Evolutionary conservation across 2,113 vertebrate genomes (phyloP), one percentile per base, ranked within the genome.

Genomic region (Cynocephalus volans): DNA sequence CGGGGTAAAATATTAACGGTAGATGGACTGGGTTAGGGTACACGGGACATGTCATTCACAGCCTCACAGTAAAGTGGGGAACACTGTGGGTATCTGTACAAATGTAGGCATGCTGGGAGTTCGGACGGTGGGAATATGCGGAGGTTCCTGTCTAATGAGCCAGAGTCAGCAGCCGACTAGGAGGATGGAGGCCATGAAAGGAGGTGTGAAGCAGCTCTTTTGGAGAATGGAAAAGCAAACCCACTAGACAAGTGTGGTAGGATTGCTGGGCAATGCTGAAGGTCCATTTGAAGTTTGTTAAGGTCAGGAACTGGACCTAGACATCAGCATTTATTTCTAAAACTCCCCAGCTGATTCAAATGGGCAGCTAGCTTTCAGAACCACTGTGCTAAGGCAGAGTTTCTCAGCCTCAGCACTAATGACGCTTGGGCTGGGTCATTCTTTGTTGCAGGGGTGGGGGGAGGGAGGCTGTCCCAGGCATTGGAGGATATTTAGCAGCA

Each of bases 1-100:
- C 41, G 19, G 33, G 58, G 23, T 93, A 75, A 95, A 93, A 96
- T 75, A 52, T 83, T 95, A 94, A 81, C 28, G 45, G 60, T 1
- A 75, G 23, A 70, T 33, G 45, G 94, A 76, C 52, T 52, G 69
- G 15, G 85, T 64, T 94, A 75, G 45, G 33, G 26, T 28, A 64
- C 1, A 88, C 15, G 75, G 48, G 48, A 28, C 14, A 41, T 84
- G 79, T 92, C 79, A 82, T 26, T 86, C 56, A 93, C 41, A 69
- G 17, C 70, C 96, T 85, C 48, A 76, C 52, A 81, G 81, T 13
- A 70, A 33, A 69, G 17, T 23, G 24, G 60, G 19, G 41, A 67
- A 36, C 12, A 56, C 69, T 45, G 8, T 15, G 60, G 88, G 70
- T 52, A 65, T 89, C 5, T 87, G 48, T 73, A 83, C 84, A 58